Evolutionary conservation across 2,797 vertebrate species (phyloP).

Genomic region (Helostoma temminkii): DNA sequence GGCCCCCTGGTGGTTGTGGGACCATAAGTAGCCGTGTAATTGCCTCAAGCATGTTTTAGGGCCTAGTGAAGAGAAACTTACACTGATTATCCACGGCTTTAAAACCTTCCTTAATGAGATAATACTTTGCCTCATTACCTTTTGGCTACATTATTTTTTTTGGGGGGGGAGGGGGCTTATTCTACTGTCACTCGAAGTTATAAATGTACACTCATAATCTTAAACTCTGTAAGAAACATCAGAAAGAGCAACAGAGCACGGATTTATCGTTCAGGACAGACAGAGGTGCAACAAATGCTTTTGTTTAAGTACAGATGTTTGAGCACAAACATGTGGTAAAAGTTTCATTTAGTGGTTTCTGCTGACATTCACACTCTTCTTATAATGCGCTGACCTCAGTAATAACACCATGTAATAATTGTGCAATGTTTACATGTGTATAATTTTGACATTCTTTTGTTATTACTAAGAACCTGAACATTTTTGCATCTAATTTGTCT

Average conservation of each 20-base stretch:
- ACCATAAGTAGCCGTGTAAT: conserved; percentile 47
- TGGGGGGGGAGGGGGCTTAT: too few relatives aligned
- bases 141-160: background rate
- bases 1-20: conserved; percentile 61
- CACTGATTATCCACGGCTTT: too few relatives aligned
- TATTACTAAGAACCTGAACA: background rate
- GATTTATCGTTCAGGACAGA: background rate
- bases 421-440: background rate
- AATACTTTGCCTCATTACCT: too few relatives aligned
- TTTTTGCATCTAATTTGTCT: background rate
- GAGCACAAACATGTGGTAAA: conserved; percentile 6
- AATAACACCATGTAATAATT: background rate
- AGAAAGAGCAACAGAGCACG: background rate
- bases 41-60: conserved; percentile 47
- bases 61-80: conserved; percentile 31
- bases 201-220: background rate
- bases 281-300: background rate
- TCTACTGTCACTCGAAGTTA: background rate
- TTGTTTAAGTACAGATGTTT: background rate
- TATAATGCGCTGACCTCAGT: conserved; percentile 7
- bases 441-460: background rate
- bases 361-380: conserved; percentile 22
- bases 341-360: background rate
- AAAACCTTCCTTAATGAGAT: too few relatives aligned
- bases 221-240: too few relatives aligned